phyloP scores from a whole-genome alignment of 2,888 invertebrate species.

The Erynnis tages region DNA sequence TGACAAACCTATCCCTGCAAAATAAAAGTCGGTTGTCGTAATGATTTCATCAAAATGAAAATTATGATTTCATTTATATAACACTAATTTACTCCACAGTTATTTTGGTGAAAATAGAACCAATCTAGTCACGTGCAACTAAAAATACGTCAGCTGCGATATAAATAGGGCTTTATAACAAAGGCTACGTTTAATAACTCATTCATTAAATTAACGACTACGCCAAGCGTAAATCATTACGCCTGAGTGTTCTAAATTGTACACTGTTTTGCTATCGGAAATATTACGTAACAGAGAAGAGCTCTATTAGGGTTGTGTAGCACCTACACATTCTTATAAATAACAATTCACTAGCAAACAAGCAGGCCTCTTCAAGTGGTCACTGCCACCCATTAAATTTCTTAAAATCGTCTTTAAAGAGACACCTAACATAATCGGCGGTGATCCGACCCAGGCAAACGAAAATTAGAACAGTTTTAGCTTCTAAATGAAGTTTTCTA shows the following conservation, averaged over 20 bases:
- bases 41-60: neutral
- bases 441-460: too few species aligned
- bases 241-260: neutral
- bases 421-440: too few species aligned
- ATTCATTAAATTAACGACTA: slow-evolving; percentile 7
- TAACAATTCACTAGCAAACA: too few species aligned
- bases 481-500: too few species aligned
- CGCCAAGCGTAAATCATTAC: slow-evolving; percentile 9
- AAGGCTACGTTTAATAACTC: slow-evolving; percentile 2
- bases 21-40: too few species aligned
- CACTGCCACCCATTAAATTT: too few species aligned
- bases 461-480: too few species aligned
- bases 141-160: neutral
- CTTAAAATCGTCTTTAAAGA: too few species aligned
- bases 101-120: neutral
- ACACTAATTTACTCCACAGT: neutral
- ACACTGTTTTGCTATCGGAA: neutral
- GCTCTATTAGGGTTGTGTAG: neutral
- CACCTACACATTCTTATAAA: too few species aligned
- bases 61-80: neutral
- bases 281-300: neutral
- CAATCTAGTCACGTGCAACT: neutral
- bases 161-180: neutral
- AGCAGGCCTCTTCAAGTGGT: too few species aligned
- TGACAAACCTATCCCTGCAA: too few species aligned